Base-by-base conservation (phyloP, 2,888 invertebrate genomes). In the Apamea crenata region DNA sequence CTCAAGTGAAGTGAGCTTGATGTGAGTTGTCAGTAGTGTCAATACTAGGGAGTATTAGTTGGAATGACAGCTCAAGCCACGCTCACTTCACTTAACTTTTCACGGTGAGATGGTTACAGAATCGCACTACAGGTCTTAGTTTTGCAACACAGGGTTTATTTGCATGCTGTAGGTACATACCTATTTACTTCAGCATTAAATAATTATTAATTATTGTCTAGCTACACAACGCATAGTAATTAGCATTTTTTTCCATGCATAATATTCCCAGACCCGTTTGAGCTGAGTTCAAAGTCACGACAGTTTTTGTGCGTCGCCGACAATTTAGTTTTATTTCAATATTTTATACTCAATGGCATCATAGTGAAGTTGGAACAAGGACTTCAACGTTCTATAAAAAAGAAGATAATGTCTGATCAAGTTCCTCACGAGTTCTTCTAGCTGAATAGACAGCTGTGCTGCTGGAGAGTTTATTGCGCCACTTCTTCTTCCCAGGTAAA, bases 241-340 rank as follows among this genome's bases (percentile, higher is more conserved):
- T 81, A 76, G 50, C 44, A 73, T 70, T 66, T 44, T 56, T 73
- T 84, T 84, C 36, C 53, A 67, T 44, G 32, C 47, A 32, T 65
- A 65, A 25, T 68, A 78, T 72, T 68, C 25, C 21, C 14, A 47
- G 67, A 53, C 69, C 44, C 67, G 67, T 68, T 56, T 36, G 21
- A 56, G 59, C 47, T 7, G 25, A 65, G 84, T 83, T 82, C 84
- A 82, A 82, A 82, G 79, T 72, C 82, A 72, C 71, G 83, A 78
- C 56, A 50, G 69, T 73, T 83, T 82, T 82, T 78, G 68, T 78
- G 73, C 56, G 18, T 6, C 69, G 8, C 53, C 29, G n/a, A 16
- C 63, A 63, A 69, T 78, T 71, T 69, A 32, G 10, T 69, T 69
- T 56, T 16, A 72, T 72, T 78, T 83, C 14, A 72, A 83, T 77